Conservation (phyloP, 2,797 vertebrate species). For the Neopelma chrysocephalum region DNA sequence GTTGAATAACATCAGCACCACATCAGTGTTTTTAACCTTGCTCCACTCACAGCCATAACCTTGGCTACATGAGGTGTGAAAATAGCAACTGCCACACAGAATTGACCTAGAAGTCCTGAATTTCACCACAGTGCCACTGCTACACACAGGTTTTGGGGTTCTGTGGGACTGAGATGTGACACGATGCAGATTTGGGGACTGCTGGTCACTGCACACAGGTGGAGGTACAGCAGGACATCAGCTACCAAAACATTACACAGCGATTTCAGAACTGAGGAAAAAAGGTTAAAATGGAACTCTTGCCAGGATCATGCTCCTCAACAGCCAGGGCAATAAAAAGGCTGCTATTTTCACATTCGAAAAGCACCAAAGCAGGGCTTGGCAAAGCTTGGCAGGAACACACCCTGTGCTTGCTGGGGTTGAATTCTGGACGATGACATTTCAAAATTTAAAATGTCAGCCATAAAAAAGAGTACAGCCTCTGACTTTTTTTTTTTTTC, state of each 20-base stretch:
- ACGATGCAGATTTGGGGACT: rapidly evolving
- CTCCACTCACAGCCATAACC: background rate
- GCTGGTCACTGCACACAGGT: background rate
- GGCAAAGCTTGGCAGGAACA: background rate
- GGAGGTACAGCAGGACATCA: background rate
- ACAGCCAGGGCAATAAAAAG: background rate
- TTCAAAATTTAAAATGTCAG: slow-evolving; percentile 57
- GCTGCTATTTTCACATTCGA: slow-evolving; percentile 1
- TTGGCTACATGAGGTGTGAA: background rate
- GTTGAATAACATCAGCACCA: background rate
- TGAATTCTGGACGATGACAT: slow-evolving; percentile 47
- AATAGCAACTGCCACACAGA: background rate
- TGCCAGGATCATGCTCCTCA: background rate
- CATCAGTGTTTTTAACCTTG: background rate
- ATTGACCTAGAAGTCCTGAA: background rate
- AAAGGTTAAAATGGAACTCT: background rate
- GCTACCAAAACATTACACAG: background rate
- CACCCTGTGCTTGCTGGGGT: background rate
- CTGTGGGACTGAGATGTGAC: background rate
- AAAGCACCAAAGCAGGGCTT: background rate
- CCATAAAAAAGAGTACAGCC: background rate
- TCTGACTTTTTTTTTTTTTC: background rate
- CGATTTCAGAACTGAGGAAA: background rate
- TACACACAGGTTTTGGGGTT: background rate
- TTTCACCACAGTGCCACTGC: background rate